Evolutionary conservation across 2,888 invertebrate genomes (phyloP), one percentile per base, ranked within the genome.

Genomic region (Cacoxenus indagator): DNA sequence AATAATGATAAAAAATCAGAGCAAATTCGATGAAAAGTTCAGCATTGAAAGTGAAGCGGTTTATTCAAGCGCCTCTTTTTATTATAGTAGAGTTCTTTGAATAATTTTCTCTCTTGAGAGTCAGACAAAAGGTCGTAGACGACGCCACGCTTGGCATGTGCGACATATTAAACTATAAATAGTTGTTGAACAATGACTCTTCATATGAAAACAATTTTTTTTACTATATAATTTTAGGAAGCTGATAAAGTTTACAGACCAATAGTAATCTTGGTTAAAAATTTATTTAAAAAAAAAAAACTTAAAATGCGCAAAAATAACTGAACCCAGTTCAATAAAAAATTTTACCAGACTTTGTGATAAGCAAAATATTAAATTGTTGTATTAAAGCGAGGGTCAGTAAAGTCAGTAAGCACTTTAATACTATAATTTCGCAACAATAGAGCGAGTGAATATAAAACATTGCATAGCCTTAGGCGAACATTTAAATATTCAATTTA

Each of bases 401-500:
- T n/a, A n/a, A n/a, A n/a, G n/a, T n/a, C n/a, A n/a, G n/a, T n/a
- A n/a, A n/a, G n/a, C n/a, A n/a, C n/a, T n/a, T n/a, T n/a, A n/a
- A n/a, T n/a, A n/a, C n/a, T n/a, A n/a, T n/a, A n/a, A n/a, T n/a
- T n/a, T 11, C 37, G 37, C 14, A 37, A 37, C 37, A 37, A 11
- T 8, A 37, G 5, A 1, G 14, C 37, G 14, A 37, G 37, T 14
- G n/a, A 19, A 29, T n/a, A 62, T 24, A 62, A 62, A 62, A 14
- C 43, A 5, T 43, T 43, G 61, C 61, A 43, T 62, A 62, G 43
- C 61, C 45, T 62, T 24, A 22, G 61, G 61, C 61, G 45, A 45
- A 43, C 43, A 62, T 62, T 62, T 43, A 62, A 62, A 45, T 62
- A 62, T 62, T 62, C 61, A 43, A 62, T 62, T 62, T 57, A n/a